These are phyloP conservation scores for Taenaris catops DNA, from an alignment of 2,888 invertebrate species.

Conservation along the genomic window DNA sequence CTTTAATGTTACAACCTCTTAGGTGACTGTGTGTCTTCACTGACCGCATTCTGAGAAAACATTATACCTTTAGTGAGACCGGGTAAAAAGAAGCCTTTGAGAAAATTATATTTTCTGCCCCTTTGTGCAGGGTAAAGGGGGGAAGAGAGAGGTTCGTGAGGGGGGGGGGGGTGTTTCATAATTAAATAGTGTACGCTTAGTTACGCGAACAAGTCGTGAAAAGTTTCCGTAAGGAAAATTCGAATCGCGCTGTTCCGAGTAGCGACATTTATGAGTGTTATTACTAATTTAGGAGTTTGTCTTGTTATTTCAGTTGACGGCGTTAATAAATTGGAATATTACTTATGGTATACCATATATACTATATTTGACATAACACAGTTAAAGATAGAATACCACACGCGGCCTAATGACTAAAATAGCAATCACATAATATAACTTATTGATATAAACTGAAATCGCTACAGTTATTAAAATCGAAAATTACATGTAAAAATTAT, in stretches of 20 bases:
- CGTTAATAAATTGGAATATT: slow-evolving; percentile 30
- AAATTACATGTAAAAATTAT: no score
- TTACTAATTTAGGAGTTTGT: slow-evolving; percentile 39
- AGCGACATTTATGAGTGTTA: slow-evolving; percentile 34
- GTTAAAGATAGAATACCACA: no score
- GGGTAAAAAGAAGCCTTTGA: slow-evolving; percentile 37
- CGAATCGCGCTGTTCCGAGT: slow-evolving; percentile 31
- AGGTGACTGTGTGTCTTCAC: no score
- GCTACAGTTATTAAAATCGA: no score
- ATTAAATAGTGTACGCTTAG: slow-evolving; percentile 66
- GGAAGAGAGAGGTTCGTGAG: no score
- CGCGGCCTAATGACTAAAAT: no score
- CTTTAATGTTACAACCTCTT: no score
- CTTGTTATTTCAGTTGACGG: slow-evolving; percentile 31
- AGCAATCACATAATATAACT: no score
- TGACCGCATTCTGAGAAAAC: slow-evolving; percentile 21
- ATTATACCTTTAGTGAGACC: slow-evolving; percentile 17
- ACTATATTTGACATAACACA: no score
- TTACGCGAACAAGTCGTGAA: slow-evolving; percentile 42
- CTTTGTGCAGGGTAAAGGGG: slow-evolving; percentile 30
- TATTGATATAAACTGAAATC: no score
- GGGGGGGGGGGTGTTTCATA: slow-evolving; percentile 43
- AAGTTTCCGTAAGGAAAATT: slow-evolving; percentile 41
- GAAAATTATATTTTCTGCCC: slow-evolving; percentile 37
- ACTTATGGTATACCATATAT: no score